Evolutionary conservation across 2,797 vertebrate genomes (phyloP).

Genomic region (Miichthys miiuy): DNA sequence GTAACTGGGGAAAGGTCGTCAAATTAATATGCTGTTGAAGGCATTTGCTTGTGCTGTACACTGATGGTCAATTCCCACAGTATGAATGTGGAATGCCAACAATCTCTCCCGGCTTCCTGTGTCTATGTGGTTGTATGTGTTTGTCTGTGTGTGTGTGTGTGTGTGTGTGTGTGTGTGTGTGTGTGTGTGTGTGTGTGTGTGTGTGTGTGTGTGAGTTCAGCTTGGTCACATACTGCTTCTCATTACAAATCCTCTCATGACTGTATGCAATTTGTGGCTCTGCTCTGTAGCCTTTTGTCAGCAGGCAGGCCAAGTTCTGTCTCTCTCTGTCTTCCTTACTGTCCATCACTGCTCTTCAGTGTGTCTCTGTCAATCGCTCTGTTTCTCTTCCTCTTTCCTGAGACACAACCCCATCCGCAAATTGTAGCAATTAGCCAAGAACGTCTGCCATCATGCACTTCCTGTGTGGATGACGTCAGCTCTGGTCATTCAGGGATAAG

Average conservation of each 20-base stretch:
- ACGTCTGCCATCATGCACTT: constrained; percentile 45
- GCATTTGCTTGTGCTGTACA: constrained; percentile 41
- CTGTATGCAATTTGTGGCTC: constrained; percentile 74
- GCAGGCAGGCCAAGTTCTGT: constrained; percentile 47
- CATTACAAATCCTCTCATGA: constrained; percentile 80
- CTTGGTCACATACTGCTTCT: constrained; percentile 72
- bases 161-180: constrained; percentile 47
- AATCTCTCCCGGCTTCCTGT: constrained; percentile 44
- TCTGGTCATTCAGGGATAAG: constrained; percentile 23
- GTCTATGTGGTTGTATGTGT: constrained; percentile 34
- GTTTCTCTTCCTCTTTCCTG: constrained; percentile 37
- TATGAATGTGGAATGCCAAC: constrained; percentile 54
- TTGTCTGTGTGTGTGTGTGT: constrained; percentile 31
- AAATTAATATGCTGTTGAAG: constrained; percentile 61
- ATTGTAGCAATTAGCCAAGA: constrained; percentile 68
- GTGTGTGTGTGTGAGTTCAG: constrained; percentile 48
- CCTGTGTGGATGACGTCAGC: constrained; percentile 55
- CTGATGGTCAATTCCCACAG: constrained; percentile 51
- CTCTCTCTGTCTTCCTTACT: constrained; percentile 33
- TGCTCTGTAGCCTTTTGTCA: constrained; percentile 72
- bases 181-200: constrained; percentile 24
- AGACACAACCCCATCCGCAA: constrained; percentile 60
- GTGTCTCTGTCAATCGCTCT: constrained; percentile 34
- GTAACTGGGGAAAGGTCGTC: constrained; percentile 48
- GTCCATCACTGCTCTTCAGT: constrained; percentile 42